Evolutionary conservation across 2,888 invertebrate species (phyloP).

Genomic region (Allolobophora icterica): DNA sequence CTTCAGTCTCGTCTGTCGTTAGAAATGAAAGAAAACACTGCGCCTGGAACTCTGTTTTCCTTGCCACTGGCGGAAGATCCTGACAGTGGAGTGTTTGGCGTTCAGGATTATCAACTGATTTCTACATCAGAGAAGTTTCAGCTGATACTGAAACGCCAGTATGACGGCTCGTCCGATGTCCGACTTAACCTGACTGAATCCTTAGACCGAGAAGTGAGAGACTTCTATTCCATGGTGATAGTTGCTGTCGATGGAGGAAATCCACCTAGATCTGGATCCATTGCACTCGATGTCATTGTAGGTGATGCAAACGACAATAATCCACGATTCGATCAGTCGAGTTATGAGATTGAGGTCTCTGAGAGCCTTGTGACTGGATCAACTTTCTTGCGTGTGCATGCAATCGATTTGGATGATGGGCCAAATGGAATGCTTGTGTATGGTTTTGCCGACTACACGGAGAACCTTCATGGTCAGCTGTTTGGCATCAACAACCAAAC

Average conservation of each 20-base stretch:
- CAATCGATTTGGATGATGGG: slow-evolving; percentile 84
- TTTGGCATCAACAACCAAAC: slow-evolving; percentile 42
- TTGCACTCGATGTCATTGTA: slow-evolving; percentile 34
- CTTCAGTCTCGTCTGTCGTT: slow-evolving; percentile 23
- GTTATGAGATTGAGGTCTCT: slow-evolving; percentile 26
- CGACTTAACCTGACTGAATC: slow-evolving; percentile 26
- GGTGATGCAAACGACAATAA: slow-evolving; percentile 40
- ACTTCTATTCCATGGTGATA: slow-evolving; percentile 33
- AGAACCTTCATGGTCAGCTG: slow-evolving; percentile 33
- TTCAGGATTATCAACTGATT: slow-evolving; percentile 41
- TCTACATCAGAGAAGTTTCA: slow-evolving; percentile 39
- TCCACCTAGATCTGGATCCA: slow-evolving; percentile 36
- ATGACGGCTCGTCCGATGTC: slow-evolving; percentile 59
- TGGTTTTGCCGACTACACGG: slow-evolving; percentile 39
- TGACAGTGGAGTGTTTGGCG: slow-evolving; percentile 42
- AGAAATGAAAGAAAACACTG: slow-evolving; percentile 40
- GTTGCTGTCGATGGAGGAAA: slow-evolving; percentile 37
- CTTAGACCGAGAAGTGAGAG: slow-evolving; percentile 36
- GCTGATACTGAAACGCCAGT: slow-evolving; percentile 37
- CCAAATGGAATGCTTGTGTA: slow-evolving; percentile 80
- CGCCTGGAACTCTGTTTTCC: slow-evolving; percentile 35
- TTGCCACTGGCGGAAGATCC: slow-evolving; percentile 44
- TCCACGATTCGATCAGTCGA: slow-evolving; percentile 34
- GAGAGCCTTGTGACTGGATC: slow-evolving; percentile 72
- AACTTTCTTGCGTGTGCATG: slow-evolving; percentile 69